Evolutionary conservation across 2,113 vertebrate genomes (phyloP).

Genomic region (Rhinopomastus cyanomelas): DNA sequence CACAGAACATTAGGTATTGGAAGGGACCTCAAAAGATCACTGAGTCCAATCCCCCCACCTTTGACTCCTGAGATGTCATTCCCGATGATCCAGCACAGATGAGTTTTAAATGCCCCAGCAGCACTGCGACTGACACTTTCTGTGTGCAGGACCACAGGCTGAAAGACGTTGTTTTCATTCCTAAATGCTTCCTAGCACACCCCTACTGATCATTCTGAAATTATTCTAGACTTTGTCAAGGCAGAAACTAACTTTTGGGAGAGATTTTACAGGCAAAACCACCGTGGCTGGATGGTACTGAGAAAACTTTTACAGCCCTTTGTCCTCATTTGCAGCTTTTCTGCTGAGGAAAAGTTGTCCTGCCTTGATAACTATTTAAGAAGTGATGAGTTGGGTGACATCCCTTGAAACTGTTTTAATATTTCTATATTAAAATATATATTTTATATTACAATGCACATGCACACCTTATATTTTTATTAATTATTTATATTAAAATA

Average conservation of each 20-base stretch:
- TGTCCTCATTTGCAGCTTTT: background rate
- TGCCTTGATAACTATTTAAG: background rate
- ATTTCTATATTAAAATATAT: too few species aligned
- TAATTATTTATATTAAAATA: too few species aligned
- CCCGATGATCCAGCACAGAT: background rate
- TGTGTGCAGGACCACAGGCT: background rate
- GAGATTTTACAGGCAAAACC: background rate
- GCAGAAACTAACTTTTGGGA: background rate
- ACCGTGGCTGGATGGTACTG: background rate
- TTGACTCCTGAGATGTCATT: background rate
- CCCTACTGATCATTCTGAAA: background rate
- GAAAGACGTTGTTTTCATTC: background rate
- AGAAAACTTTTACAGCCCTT: background rate
- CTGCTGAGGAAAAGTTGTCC: background rate
- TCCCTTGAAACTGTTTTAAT: background rate
- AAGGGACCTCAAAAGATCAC: too few species aligned
- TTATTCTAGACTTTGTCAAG: background rate
- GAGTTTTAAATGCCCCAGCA: background rate
- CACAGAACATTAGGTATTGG: too few species aligned
- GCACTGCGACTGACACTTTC: background rate
- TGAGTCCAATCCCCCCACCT: too few species aligned
- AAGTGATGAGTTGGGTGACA: background rate
- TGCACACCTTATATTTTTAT: too few species aligned
- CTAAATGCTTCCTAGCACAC: background rate
- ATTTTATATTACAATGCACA: too few species aligned